Conservation (phyloP, 2,113 vertebrate species). For the Pungitius pungitius region DNA sequence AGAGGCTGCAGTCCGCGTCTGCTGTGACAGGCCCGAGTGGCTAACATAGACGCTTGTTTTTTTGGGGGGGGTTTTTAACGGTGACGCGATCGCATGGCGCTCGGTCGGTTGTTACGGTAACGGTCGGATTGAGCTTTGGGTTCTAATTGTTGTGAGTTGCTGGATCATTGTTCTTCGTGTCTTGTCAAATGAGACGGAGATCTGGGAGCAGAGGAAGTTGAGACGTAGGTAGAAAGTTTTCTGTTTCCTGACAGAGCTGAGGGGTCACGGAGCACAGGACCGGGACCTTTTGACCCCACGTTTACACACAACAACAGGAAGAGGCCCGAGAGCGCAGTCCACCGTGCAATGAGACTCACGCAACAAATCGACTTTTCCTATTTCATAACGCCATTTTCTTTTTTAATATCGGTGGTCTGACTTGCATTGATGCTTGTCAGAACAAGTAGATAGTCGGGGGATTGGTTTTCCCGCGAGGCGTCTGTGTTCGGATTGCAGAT, state of each 20-base stretch:
- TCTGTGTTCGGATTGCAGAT: slow-evolving; percentile 7
- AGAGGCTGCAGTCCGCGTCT: slow-evolving; percentile 40
- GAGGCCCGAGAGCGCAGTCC: slow-evolving; percentile 20
- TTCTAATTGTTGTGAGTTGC: neutral
- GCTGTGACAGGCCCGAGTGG: slow-evolving; percentile 47
- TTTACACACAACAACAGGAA: slow-evolving; percentile 32
- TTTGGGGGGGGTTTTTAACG: slow-evolving; percentile 30
- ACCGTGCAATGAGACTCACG: slow-evolving; percentile 14
- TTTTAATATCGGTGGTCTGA: slow-evolving; percentile 3
- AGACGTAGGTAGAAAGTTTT: slow-evolving; percentile 1
- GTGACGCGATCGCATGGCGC: slow-evolving; percentile 38
- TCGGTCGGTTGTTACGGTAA: slow-evolving; percentile 7
- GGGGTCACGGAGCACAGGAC: slow-evolving; percentile 1
- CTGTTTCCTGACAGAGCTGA: slow-evolving; percentile 5
- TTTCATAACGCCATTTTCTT: slow-evolving; percentile 15
- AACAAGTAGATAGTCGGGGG: neutral
- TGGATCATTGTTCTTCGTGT: neutral
- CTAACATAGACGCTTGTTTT: slow-evolving; percentile 50
- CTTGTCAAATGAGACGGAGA: neutral
- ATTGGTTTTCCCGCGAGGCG: slow-evolving; percentile 6
- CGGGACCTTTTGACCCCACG: slow-evolving; percentile 12
- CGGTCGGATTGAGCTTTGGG: neutral
- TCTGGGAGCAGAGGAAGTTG: neutral
- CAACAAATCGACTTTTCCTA: no score
- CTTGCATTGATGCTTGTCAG: neutral